These are phyloP conservation scores for Ylistrum balloti DNA, from an alignment of 1,140 invertebrate genomes.

Conservation along the genomic window DNA sequence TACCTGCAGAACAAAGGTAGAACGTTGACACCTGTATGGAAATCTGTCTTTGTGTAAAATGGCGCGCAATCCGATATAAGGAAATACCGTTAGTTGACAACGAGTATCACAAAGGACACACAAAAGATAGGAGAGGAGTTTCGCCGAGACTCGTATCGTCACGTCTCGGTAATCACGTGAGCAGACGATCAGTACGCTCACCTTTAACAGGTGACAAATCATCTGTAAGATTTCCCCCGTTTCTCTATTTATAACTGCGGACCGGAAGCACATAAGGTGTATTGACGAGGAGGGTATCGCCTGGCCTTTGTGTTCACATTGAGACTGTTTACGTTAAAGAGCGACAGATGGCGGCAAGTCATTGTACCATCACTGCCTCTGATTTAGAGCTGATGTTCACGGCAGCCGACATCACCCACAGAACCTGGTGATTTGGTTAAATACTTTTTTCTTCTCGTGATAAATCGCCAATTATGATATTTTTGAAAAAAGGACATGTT, in stretches of 20 bases:
- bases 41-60: conserved; percentile 4
- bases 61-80: conserved; percentile 37
- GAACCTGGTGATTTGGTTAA: not conserved
- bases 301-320: conserved; percentile 26
- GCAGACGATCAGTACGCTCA: not conserved
- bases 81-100: conserved; percentile 22
- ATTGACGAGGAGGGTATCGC: not conserved
- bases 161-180: not conserved
- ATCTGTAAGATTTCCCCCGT: conserved; percentile 5
- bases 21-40: conserved; percentile 22
- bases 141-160: not conserved
- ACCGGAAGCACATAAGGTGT: conserved; percentile 28
- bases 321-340: not conserved
- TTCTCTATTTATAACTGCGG: not conserved
- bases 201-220: conserved; percentile 26
- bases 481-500: too few relatives aligned
- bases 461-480: too few relatives aligned
- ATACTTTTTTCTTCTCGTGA: not conserved
- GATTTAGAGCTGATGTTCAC: conserved; percentile 4
- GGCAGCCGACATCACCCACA: not conserved
- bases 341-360: not conserved
- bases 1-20: conserved; percentile 10
- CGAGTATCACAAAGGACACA: not conserved
- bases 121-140: not conserved
- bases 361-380: not conserved